A percentile compares a stretch with the other conserved stretches of the same genome.
These are phyloP conservation scores for Dicyrtoma fusca DNA, from an alignment of 2,888 invertebrate species.

Conservation along the genomic window DNA sequence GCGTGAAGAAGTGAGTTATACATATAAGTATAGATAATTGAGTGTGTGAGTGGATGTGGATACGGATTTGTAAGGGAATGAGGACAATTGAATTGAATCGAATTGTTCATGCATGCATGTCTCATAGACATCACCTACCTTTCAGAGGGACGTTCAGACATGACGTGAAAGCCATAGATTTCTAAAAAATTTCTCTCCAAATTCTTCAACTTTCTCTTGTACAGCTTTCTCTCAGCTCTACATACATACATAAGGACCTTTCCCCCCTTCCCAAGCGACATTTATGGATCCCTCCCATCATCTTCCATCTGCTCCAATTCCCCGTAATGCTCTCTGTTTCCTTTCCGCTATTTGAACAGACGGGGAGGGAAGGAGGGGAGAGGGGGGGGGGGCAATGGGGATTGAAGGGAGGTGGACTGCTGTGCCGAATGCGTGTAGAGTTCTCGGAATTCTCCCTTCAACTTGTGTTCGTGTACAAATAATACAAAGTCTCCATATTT, in stretches of 20 bases:
- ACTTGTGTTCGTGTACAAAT: background rate
- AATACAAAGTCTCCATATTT: background rate
- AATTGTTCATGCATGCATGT: constrained; percentile 29
- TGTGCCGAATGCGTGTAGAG: background rate
- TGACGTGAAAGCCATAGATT: too few relatives aligned
- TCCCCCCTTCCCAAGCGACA: too few relatives aligned
- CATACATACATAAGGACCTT: too few relatives aligned
- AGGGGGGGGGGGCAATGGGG: background rate
- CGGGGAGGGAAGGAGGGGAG: background rate
- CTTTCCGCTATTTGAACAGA: background rate
- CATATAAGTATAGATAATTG: too few relatives aligned
- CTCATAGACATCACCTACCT: constrained; percentile 8
- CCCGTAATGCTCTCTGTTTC: background rate
- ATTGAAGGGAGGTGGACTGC: background rate
- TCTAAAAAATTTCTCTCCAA: too few relatives aligned
- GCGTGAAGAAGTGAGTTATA: too few relatives aligned
- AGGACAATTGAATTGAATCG: constrained; percentile 12
- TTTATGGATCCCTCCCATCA: too few relatives aligned
- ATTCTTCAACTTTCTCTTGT: too few relatives aligned
- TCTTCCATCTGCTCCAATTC: background rate
- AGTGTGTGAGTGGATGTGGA: too few relatives aligned
- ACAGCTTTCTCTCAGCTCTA: too few relatives aligned
- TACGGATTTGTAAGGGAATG: too few relatives aligned
- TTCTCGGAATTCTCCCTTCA: background rate
- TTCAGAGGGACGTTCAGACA: too few relatives aligned